These are phyloP conservation scores for rabbit (Oryctolagus cuniculus) DNA, from an alignment of 2,113 vertebrate genomes.

Conservation along the genomic window DNA sequence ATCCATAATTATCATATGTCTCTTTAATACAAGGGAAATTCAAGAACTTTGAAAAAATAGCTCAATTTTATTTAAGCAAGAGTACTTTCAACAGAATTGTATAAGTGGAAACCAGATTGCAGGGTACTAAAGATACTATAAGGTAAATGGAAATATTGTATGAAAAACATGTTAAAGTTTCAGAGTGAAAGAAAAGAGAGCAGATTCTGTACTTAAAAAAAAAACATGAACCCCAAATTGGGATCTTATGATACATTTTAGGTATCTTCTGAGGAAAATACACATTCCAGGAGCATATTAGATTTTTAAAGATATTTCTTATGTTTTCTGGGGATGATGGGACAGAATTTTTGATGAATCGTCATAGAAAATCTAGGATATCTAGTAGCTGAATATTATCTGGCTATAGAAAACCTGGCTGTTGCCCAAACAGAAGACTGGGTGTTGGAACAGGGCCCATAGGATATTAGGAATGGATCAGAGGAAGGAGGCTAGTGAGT, in stretches of 20 bases:
- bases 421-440: background rate
- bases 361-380: background rate
- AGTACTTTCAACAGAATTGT: background rate
- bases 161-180: background rate
- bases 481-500: background rate
- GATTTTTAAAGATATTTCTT: background rate
- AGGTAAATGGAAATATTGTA: background rate
- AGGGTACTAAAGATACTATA: background rate
- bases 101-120: background rate
- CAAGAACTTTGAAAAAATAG: constrained; percentile 4
- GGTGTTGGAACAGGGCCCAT: background rate
- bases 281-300: background rate
- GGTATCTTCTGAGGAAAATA: background rate
- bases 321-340: background rate
- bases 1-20: background rate
- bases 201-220: background rate
- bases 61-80: background rate
- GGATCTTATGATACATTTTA: background rate
- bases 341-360: background rate
- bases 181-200: background rate
- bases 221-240: background rate
- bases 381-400: background rate
- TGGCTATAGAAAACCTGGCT: background rate
- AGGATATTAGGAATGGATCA: background rate
- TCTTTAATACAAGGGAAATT: background rate